Conservation (phyloP, 2,113 vertebrate genomes). For the Guaruba guarouba region DNA sequence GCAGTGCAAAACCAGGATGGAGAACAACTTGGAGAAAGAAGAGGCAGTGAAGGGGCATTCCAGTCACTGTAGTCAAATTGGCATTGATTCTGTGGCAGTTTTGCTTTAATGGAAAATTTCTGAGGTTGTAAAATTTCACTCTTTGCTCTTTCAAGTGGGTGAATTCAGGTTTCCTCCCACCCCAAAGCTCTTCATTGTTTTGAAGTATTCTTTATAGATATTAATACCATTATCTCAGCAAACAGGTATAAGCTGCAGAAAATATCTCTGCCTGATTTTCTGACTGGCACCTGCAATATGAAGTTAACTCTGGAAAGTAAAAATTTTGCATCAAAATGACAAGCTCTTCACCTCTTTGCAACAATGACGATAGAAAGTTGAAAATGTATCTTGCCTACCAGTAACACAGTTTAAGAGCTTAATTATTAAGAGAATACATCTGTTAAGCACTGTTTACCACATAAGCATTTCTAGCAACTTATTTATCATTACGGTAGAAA, state of each 20-base stretch:
- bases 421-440: background rate
- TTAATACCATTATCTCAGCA: background rate
- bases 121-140: background rate
- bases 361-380: background rate
- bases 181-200: background rate
- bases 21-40: background rate
- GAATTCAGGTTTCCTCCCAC: background rate
- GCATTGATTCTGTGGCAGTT: background rate
- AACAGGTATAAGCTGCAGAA: background rate
- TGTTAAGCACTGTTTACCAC: background rate
- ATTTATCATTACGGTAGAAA: background rate
- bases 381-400: background rate
- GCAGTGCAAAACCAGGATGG: background rate
- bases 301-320: background rate
- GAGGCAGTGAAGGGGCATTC: background rate
- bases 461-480: background rate
- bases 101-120: background rate
- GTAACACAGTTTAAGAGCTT: background rate
- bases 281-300: background rate
- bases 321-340: background rate
- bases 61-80: background rate
- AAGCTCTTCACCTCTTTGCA: background rate
- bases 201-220: background rate
- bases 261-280: background rate
- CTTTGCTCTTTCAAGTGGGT: background rate